These are phyloP conservation scores for Syndactyla subalaris DNA, from an alignment of 2,797 vertebrate genomes.

Conservation along the genomic window DNA sequence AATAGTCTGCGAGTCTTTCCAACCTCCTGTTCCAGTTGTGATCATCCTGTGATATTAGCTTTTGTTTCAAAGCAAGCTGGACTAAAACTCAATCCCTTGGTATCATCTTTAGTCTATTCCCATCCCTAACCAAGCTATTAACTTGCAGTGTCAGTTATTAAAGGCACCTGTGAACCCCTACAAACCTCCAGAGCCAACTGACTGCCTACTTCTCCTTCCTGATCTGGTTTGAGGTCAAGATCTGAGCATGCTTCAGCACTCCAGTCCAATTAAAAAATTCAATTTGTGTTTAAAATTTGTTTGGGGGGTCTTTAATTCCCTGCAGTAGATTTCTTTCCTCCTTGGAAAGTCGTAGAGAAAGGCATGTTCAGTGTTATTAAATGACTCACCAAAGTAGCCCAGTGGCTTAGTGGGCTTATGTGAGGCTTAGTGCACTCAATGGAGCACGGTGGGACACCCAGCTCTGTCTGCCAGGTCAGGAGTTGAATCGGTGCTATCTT, in stretches of 20 bases:
- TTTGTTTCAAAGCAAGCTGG: background rate
- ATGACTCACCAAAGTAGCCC: constrained; percentile 53
- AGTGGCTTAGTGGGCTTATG: constrained; percentile 56
- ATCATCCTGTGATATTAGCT: background rate
- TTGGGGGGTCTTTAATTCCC: constrained; percentile 39
- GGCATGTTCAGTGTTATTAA: constrained; percentile 37
- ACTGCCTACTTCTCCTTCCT: constrained; percentile 36
- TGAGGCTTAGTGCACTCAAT: constrained; percentile 33
- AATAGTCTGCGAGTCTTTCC: background rate
- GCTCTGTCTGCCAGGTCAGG: constrained; percentile 59
- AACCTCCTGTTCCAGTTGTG: background rate
- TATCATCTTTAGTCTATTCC: background rate
- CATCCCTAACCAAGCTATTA: constrained; percentile 38
- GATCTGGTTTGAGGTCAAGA: constrained; percentile 51
- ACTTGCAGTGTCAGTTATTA: constrained; percentile 3
- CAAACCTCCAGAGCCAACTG: constrained; percentile 36
- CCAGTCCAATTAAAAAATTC: constrained; percentile 63
- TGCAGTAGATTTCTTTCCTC: background rate
- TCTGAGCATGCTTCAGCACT: constrained; percentile 32
- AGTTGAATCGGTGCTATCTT: constrained; percentile 49
- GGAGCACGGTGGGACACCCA: constrained; percentile 54
- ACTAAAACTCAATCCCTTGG: background rate
- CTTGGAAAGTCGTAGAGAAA: background rate
- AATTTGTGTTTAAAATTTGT: constrained; percentile 60
- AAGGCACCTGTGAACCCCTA: constrained; percentile 12